A percentile compares a stretch with the other conserved stretches of the same genome.
Conservation (phyloP, 2,888 invertebrate genomes). For the Prosopocoilus inquinatus region DNA sequence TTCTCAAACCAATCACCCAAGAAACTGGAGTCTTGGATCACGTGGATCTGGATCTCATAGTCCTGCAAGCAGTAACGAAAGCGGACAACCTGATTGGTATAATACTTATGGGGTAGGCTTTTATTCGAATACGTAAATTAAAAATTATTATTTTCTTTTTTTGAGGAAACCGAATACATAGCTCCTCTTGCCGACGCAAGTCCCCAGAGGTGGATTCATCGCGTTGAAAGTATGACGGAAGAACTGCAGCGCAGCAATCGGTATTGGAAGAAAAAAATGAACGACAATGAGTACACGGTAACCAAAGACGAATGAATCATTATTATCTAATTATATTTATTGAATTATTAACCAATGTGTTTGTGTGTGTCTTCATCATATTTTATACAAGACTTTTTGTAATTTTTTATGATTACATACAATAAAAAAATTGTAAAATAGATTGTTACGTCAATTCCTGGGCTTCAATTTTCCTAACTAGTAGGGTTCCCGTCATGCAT, state of each 20-base stretch:
- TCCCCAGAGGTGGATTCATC: conserved; percentile 30
- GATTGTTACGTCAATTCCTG: too few species aligned
- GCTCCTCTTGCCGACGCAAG: conserved; percentile 13
- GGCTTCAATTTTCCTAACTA: too few species aligned
- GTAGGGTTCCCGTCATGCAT: too few species aligned
- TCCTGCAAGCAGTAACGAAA: conserved; percentile 15
- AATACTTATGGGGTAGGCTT: conserved; percentile 9
- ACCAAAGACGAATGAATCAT: conserved; percentile 26
- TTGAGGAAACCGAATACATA: conserved; percentile 15
- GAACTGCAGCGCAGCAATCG: conserved; percentile 32
- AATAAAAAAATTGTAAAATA: too few species aligned
- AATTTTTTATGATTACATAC: not conserved
- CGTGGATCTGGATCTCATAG: conserved; percentile 22
- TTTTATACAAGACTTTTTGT: not conserved
- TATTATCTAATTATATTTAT: conserved; percentile 5
- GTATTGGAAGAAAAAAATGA: conserved; percentile 34
- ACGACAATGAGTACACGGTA: conserved; percentile 30
- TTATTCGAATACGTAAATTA: not conserved
- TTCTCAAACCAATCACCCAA: too few species aligned
- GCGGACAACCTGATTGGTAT: conserved; percentile 16
- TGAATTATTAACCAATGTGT: conserved; percentile 1
- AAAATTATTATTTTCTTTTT: conserved; percentile 3
- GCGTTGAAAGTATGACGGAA: conserved; percentile 33
- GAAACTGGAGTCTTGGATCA: conserved; percentile 20
- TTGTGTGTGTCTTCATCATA: not conserved